Evolutionary conservation across 2,113 vertebrate genomes (phyloP), one percentile per base, ranked within the genome.

Genomic region (Parotia lawesii): DNA sequence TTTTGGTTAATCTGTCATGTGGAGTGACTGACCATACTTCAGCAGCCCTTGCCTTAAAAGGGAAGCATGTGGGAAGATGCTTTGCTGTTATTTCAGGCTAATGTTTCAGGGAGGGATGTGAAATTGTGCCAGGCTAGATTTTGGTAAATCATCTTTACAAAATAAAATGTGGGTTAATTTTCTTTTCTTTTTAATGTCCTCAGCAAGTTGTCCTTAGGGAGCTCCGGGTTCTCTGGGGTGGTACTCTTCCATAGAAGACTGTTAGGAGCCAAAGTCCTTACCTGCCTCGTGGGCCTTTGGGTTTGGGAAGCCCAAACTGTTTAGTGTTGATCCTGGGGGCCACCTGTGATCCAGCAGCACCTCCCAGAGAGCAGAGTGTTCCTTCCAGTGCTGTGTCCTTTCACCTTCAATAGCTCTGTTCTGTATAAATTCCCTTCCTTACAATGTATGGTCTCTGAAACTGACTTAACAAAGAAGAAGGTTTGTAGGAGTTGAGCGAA

Each of bases 61-160:
- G 76, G 80, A 87, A 75, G 50, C 40, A 50, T 83, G 67, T 76
- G 54, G 78, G 81, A 65, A 87, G 89, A 93, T 66, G 58, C 37
- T 93, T 69, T 75, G 44, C 62, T 94, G 57, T 89, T 81, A 31
- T 91, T 92, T 91, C 78, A 85, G 66, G 62, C 21, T 94, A 85
- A 25, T 64, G 33, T 94, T 94, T 92, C 85, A 85, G 45, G 70
- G 17, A 83, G 38, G 53, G 71, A 57, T 86, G 64, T 51, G 51
- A 85, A 48, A 40, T 69, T 54, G 25, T 96, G 85, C 85, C 93
- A 89, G 71, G 58, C 50, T 58, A 66, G 51, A 60, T 76, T 79
- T 93, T 79, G 42, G 42, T 61, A 91, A 91, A 56, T 61, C 40
- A 18, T 61, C 19, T 89, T 78, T 37, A 53, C 78, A 48, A 51